These are phyloP conservation scores for Nematostella vectensis DNA, from an alignment of 92 coral and sea anemone genomes.

Conservation along the genomic window DNA sequence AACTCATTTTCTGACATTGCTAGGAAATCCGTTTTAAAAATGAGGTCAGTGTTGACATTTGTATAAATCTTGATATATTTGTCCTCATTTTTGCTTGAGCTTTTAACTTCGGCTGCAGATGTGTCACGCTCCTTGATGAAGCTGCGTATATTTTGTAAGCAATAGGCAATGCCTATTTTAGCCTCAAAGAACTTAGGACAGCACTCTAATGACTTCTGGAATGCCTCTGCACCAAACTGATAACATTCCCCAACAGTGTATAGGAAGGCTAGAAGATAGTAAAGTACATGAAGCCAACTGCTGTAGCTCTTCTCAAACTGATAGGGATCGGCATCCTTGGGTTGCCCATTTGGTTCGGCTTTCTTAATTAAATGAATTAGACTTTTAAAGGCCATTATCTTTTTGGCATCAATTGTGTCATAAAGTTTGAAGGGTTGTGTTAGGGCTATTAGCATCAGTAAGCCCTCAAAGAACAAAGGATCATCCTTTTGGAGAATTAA, in stretches of 20 bases:
- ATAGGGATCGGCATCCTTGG: slow-evolving; percentile 14
- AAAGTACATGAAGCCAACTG: slow-evolving; percentile 59
- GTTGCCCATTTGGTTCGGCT: slow-evolving; percentile 30
- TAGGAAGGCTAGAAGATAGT: slow-evolving; percentile 18
- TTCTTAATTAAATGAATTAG: slow-evolving; percentile 42
- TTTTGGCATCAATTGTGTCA: slow-evolving; percentile 11
- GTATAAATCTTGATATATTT: too few species aligned
- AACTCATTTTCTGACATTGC: too few species aligned
- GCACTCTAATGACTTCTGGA: slow-evolving; percentile 34
- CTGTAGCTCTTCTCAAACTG: slow-evolving; percentile 44
- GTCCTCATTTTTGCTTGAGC: too few species aligned
- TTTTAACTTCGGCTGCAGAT: too few species aligned
- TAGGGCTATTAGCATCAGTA: slow-evolving; percentile 15
- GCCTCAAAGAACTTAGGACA: slow-evolving; percentile 46
- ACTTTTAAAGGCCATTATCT: slow-evolving; percentile 24
- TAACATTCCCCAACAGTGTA: slow-evolving; percentile 17
- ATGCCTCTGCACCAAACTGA: slow-evolving; percentile 48
- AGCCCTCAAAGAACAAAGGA: slow-evolving; percentile 48
- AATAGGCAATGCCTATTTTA: slow-evolving; percentile 44
- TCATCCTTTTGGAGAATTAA: background rate
- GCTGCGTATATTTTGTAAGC: too few species aligned
- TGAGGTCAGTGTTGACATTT: too few species aligned
- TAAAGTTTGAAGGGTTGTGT: too few species aligned
- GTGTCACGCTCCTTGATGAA: too few species aligned
- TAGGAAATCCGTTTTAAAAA: too few species aligned